Percentiles rank a stretch among this genome's conserved stretches.
Evolutionary conservation across 53 echinoderm and acorn worm species (phyloP).

Genomic region (Holothuria scabra): DNA sequence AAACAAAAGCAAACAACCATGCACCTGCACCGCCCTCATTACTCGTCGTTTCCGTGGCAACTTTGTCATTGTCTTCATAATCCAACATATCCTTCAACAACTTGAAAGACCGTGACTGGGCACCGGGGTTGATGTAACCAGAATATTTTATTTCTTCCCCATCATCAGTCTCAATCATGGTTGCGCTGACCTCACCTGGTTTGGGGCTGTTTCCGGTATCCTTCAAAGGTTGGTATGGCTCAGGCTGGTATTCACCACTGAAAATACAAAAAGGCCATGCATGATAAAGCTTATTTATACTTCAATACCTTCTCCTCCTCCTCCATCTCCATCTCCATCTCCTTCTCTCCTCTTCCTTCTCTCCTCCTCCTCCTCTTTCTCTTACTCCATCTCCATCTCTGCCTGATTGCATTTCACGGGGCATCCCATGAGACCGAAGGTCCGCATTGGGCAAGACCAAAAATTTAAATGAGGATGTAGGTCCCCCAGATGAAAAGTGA

Average conservation of each 20-base stretch:
- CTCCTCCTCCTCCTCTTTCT: no score
- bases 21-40: slow-evolving; percentile 49
- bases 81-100: slow-evolving; percentile 77
- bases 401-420: no score
- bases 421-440: no score
- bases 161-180: slow-evolving; percentile 53
- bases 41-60: slow-evolving; percentile 24
- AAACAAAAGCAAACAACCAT: slow-evolving; percentile 36
- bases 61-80: slow-evolving; percentile 36
- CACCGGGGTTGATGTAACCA: slow-evolving; percentile 66
- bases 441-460: no score
- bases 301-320: no score
- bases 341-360: no score
- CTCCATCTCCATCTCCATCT: no score
- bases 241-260: slow-evolving; percentile 7
- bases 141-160: slow-evolving; percentile 66
- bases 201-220: slow-evolving; percentile 37
- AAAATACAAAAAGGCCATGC: background rate
- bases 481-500: no score
- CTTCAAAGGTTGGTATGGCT: slow-evolving; percentile 38
- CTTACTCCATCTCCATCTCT: no score
- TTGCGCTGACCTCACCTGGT: slow-evolving; percentile 51
- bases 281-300: no score
- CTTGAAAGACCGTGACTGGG: slow-evolving; percentile 89
- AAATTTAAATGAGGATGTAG: no score